A percentile compares a stretch with the other conserved stretches of the same genome.
Conservation (phyloP, 2,888 invertebrate species). For the Pilophorus perplexus region DNA sequence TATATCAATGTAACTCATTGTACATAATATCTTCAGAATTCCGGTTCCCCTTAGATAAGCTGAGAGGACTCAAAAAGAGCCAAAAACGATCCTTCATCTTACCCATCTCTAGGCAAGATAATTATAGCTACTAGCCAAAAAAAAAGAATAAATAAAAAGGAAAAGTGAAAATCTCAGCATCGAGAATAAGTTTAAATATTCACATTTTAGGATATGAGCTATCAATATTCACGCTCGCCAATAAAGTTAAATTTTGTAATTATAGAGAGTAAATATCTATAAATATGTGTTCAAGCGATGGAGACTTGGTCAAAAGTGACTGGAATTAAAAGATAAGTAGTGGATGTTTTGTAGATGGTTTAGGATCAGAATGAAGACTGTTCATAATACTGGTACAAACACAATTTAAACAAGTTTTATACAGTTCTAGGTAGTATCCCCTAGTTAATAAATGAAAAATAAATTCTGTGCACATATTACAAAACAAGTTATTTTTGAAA, state of each 20-base stretch:
- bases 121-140: constrained; percentile 1
- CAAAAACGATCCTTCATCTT: constrained; percentile 10
- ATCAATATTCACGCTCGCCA: constrained; percentile 38
- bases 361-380: constrained; percentile 47
- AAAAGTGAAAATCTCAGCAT: constrained; percentile 34
- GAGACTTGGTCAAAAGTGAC: constrained; percentile 45
- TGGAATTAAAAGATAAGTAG: constrained; percentile 45
- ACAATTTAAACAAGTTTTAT: constrained; percentile 45
- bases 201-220: constrained; percentile 34
- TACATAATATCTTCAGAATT: constrained; percentile 35
- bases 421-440: constrained; percentile 44
- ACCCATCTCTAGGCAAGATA: constrained; percentile 2
- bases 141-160: too few relatives aligned
- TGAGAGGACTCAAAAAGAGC: constrained; percentile 15
- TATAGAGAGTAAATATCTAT: constrained; percentile 44
- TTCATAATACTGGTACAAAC: constrained; percentile 47
- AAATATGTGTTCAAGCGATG: constrained; percentile 47
- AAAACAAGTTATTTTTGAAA: constrained; percentile 44
- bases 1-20: constrained; percentile 36
- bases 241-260: constrained; percentile 43
- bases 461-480: constrained; percentile 36
- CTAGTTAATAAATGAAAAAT: constrained; percentile 42
- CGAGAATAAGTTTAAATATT: constrained; percentile 29
- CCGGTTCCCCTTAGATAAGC: constrained; percentile 15
- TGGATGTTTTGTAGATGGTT: constrained; percentile 45